These are phyloP conservation scores for Thera obeliscata DNA, from an alignment of 2,888 invertebrate species.

Conservation along the genomic window DNA sequence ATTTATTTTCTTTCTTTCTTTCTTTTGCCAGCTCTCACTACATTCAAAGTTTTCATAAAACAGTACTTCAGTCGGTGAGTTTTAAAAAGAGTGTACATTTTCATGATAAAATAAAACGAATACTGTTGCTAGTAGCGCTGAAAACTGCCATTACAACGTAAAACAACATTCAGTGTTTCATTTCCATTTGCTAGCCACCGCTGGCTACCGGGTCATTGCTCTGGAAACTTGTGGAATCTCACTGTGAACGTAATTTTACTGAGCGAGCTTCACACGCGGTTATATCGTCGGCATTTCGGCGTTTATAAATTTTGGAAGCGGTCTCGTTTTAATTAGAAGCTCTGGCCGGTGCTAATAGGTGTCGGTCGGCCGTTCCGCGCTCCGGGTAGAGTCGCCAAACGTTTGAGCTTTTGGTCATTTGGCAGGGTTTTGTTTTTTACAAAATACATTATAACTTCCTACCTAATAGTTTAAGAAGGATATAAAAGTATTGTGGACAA, in stretches of 20 bases:
- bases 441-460: no score
- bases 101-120: no score
- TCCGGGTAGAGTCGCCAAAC: slow-evolving; percentile 24
- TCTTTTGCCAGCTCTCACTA: no score
- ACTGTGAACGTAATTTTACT: not conserved
- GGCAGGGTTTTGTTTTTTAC: not conserved
- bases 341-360: slow-evolving; percentile 43
- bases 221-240: slow-evolving; percentile 1
- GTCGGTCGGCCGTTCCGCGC: slow-evolving; percentile 21
- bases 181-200: not conserved
- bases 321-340: slow-evolving; percentile 52
- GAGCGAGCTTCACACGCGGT: slow-evolving; percentile 12
- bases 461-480: no score
- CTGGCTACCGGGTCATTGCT: not conserved
- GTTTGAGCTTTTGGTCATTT: not conserved
- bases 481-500: no score
- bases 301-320: slow-evolving; percentile 47
- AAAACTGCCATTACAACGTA: not conserved
- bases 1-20: no score
- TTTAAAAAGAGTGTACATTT: not conserved
- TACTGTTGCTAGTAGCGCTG: no score
- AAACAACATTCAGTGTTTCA: not conserved
- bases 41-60: no score
- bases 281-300: slow-evolving; percentile 44
- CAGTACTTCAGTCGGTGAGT: not conserved